phyloP scores from a whole-genome alignment of 2,888 invertebrate genomes.

The Nomada hirtipes region DNA sequence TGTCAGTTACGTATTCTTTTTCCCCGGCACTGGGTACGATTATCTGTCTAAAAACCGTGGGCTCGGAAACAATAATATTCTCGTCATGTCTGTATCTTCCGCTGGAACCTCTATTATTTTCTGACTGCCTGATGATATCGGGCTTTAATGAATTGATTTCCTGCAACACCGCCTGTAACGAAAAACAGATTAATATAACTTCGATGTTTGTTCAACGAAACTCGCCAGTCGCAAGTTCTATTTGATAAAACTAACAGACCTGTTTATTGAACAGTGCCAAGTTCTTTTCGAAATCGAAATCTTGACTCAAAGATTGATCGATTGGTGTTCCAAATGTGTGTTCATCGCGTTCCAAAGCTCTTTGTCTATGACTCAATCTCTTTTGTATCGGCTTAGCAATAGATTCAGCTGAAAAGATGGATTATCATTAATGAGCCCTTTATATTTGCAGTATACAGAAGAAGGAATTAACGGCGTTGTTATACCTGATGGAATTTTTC shows the following conservation, averaged over 20 bases:
- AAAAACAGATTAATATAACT: conserved; percentile 15
- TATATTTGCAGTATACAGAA: not conserved
- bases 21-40: conserved; percentile 88
- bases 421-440: not conserved
- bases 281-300: conserved; percentile 98
- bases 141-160: conserved; percentile 89
- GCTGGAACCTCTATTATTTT: conserved; percentile 76
- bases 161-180: conserved; percentile 89
- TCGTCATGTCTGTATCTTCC: conserved; percentile 93
- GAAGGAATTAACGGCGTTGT: not conserved
- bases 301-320: conserved; percentile 88
- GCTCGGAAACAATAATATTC: conserved; percentile 90
- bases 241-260: conserved; percentile 71
- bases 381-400: conserved; percentile 84
- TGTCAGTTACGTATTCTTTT: conserved; percentile 91
- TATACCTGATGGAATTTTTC: conserved; percentile 74
- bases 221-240: not conserved
- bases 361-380: conserved; percentile 76
- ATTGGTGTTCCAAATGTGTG: conserved; percentile 91
- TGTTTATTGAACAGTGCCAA: conserved; percentile 95
- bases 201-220: not conserved
- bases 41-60: conserved; percentile 89
- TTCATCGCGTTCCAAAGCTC: conserved; percentile 87
- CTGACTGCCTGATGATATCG: conserved; percentile 86
- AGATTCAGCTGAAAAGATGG: conserved; percentile 67